These are phyloP conservation scores for Hafferia zeledoni DNA, from an alignment of 2,797 vertebrate genomes.

Conservation along the genomic window DNA sequence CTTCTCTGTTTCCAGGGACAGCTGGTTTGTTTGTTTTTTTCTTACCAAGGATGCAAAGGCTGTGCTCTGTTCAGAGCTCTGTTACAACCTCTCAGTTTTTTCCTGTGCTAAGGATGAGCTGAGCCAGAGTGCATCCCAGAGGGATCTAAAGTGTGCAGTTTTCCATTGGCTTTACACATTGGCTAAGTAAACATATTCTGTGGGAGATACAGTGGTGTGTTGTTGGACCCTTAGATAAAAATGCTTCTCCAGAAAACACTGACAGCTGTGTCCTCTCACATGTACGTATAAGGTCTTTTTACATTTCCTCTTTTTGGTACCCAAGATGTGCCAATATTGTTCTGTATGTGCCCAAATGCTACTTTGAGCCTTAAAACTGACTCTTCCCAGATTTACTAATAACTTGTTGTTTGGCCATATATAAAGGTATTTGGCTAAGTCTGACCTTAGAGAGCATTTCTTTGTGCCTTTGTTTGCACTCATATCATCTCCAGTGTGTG, in stretches of 20 bases:
- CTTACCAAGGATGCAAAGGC: background rate
- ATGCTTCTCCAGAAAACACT: background rate
- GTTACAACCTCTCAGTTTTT: background rate
- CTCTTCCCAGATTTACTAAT: background rate
- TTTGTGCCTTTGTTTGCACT: background rate
- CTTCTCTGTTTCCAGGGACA: background rate
- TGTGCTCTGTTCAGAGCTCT: background rate
- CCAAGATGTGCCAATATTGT: background rate
- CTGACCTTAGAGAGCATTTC: background rate
- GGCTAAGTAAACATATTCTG: background rate
- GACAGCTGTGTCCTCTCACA: rapidly evolving
- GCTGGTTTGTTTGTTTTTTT: background rate
- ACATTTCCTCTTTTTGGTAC: background rate
- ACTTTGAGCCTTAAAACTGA: background rate
- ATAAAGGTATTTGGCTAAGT: background rate
- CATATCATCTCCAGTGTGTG: background rate
- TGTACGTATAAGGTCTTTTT: background rate
- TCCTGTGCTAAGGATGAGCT: background rate
- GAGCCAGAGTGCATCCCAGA: background rate
- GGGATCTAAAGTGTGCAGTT: background rate
- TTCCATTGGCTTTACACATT: background rate
- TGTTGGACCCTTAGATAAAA: background rate
- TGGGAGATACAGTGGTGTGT: background rate
- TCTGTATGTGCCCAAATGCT: background rate
- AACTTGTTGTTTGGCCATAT: background rate